Evolutionary conservation across 1,140 invertebrate species (phyloP), one percentile per base, ranked within the genome.

Genomic region (Lasaia peninsularis): DNA sequence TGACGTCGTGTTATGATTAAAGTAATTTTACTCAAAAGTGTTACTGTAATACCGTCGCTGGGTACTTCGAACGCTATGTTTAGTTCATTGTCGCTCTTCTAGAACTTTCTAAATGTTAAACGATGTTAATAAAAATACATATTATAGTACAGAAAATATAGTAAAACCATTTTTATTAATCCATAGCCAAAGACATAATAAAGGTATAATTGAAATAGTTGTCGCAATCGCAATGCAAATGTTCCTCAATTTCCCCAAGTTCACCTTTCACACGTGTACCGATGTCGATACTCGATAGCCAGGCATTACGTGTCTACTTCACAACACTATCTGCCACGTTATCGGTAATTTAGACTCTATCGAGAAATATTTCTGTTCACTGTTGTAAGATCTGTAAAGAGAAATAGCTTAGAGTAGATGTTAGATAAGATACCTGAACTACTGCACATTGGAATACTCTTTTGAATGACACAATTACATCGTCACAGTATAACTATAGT

Each of bases 231-330:
- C 14, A 14, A 40, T 40, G 35, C 35, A 16, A 40, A 16, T 18
- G 37, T 44, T 44, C 14, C 18, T 20, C 16, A 44, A 37, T 44
- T 44, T 44, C 37, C 16, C 37, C 14, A 44, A 3, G 10, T 10
- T 44, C 40, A 44, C 40, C 40, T 44, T 44, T 44, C 40, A 44
- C 16, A 44, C 18, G 14, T 44, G 40, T 44, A 18, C 12, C 16
- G 40, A 44, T 44, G 16, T 44, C 40, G 40, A 44, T 44, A 44
- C 16, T 44, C 37, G 37, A 44, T 44, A 44, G 40, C 18, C 40
- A 10, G 18, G 11, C 16, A 44, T 44, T 44, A 44, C 40, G 24
- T 28, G 24, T 28, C 18, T 44, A 44, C 11, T 44, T 44, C 40
- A 16, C 40, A 18, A 44, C 40, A 44, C 40, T 44, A 44, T 44